phyloP scores from a whole-genome alignment of 2,888 invertebrate species.

The Xylophagus ater region DNA sequence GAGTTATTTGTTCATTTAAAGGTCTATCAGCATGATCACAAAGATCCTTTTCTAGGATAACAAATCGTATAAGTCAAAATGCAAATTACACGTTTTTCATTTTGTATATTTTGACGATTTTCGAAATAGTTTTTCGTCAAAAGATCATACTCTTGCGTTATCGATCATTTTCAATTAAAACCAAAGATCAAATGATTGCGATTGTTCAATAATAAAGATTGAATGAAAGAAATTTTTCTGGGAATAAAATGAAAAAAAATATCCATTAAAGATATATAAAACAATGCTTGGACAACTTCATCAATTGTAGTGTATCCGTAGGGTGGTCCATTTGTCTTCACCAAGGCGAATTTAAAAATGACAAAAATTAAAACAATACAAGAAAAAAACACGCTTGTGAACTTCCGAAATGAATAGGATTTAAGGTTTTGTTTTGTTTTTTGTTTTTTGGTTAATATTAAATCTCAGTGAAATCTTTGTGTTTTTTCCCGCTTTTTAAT shows the following conservation, averaged over 20 bases:
- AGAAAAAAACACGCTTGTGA: too few relatives aligned
- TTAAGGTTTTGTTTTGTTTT: too few relatives aligned
- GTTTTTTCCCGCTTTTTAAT: too few relatives aligned
- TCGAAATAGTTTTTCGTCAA: background rate
- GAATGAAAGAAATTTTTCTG: slow-evolving; percentile 5
- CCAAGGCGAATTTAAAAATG: slow-evolving; percentile 7
- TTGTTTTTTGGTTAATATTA: too few relatives aligned
- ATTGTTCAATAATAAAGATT: slow-evolving; percentile 11
- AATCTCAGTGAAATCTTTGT: background rate
- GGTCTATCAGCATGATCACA: slow-evolving; percentile 1
- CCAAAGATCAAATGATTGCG: slow-evolving; percentile 7
- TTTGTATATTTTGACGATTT: too few relatives aligned
- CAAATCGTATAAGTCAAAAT: slow-evolving; percentile 1
- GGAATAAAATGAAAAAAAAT: too few relatives aligned
- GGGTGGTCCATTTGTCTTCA: slow-evolving; percentile 17
- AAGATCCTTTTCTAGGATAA: slow-evolving; percentile 8
- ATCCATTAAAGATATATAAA: too few relatives aligned
- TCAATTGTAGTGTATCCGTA: slow-evolving; percentile 14
- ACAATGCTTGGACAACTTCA: slow-evolving; percentile 16
- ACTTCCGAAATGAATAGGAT: slow-evolving; percentile 7
- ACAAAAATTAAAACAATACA: too few relatives aligned
- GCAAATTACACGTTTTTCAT: slow-evolving; percentile 1
- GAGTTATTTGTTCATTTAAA: slow-evolving; percentile 6
- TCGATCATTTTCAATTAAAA: too few relatives aligned
- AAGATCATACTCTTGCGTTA: too few relatives aligned